Conservation (phyloP, 1,140 invertebrate genomes). For the Wasmannia auropunctata region DNA sequence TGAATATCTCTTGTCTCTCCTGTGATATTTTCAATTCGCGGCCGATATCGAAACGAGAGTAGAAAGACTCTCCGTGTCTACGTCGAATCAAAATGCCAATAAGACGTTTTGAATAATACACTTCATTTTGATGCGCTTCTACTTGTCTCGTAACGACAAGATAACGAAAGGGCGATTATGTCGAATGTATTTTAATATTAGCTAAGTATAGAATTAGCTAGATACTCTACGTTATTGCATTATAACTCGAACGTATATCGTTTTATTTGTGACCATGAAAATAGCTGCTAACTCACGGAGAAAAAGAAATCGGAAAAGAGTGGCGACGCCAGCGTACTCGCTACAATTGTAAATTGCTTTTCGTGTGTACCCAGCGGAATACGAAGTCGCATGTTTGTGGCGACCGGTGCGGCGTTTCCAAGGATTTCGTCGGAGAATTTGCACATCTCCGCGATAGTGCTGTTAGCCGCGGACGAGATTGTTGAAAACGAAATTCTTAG, state of each 20-base stretch:
- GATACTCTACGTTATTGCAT: background rate
- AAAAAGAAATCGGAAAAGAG: background rate
- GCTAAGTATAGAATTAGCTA: background rate
- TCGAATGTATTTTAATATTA: constrained; percentile 3
- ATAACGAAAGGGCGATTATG: background rate
- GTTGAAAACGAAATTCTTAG: constrained; percentile 18
- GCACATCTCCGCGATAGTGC: constrained; percentile 1
- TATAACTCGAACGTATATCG: background rate
- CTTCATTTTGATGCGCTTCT: background rate
- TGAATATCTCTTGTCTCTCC: background rate
- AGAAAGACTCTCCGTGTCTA: background rate
- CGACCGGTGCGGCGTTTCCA: constrained; percentile 25
- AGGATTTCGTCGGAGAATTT: constrained; percentile 49
- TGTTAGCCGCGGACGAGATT: background rate
- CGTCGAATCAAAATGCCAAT: constrained; percentile 9
- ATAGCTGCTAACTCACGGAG: background rate
- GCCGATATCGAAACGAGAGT: background rate
- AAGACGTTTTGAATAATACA: background rate
- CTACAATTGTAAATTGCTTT: constrained; percentile 42
- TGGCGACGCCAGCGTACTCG: constrained; percentile 36
- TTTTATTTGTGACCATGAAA: background rate
- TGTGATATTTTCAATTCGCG: background rate
- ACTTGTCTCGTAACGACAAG: background rate
- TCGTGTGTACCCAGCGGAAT: constrained; percentile 21
- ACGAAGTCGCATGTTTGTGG: constrained; percentile 46